Evolutionary conservation across 2,888 invertebrate species (phyloP).

Genomic region (Chrysopilus asiliformis): DNA sequence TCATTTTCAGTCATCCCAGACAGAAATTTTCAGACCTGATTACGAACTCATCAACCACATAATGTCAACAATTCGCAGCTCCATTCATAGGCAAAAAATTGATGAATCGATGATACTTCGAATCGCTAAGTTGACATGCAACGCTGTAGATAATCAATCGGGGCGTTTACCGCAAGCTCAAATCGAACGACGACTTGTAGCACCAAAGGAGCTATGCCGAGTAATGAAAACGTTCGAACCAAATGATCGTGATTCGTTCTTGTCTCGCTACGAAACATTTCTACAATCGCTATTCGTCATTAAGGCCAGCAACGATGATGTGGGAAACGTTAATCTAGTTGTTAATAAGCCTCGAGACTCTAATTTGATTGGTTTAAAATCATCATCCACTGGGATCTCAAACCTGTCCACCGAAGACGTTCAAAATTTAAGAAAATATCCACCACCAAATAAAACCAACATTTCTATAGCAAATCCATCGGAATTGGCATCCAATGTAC

Average conservation of each 20-base stretch:
- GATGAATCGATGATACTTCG: conserved; percentile 29
- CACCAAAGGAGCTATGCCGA: conserved; percentile 31
- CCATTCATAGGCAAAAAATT: conserved; percentile 27
- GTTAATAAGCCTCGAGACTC: no score
- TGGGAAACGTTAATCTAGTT: conserved; percentile 11
- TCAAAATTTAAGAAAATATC: conserved; percentile 5
- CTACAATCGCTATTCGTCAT: conserved; percentile 11
- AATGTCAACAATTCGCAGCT: conserved; percentile 29
- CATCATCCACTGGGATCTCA: conserved; percentile 5
- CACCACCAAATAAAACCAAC: conserved; percentile 8
- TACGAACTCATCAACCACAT: conserved; percentile 31
- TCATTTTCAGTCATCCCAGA: conserved; percentile 6
- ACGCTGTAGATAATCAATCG: no score
- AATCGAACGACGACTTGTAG: conserved; percentile 21
- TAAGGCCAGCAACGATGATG: conserved; percentile 12
- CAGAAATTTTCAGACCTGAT: conserved; percentile 20
- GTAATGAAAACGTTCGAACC: conserved; percentile 28
- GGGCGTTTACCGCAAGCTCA: no score
- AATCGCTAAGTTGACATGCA: conserved; percentile 31
- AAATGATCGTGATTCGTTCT: conserved; percentile 30
- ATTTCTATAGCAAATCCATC: conserved; percentile 4
- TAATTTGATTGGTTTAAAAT: no score
- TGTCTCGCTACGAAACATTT: conserved; percentile 30
- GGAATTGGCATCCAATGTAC: conserved; percentile 3
- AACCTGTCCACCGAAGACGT: conserved; percentile 5